A percentile compares a stretch with the other conserved stretches of the same genome.
Conservation (phyloP, 2,888 invertebrate species). For the Rambutsinella grinnellia region DNA sequence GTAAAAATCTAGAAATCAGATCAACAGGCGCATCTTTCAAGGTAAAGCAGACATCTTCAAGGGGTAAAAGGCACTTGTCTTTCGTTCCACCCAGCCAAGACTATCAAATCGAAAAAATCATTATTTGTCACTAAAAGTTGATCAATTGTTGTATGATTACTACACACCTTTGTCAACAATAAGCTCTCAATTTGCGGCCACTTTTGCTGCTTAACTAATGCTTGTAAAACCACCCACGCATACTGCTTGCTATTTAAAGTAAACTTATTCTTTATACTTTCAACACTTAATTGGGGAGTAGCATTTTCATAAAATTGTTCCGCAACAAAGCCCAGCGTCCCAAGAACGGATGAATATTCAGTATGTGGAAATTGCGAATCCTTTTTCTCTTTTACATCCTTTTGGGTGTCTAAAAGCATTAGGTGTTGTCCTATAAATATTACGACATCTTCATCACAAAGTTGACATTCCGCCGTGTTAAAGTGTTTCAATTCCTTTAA, state of each 20-base stretch:
- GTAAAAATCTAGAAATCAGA: conserved; percentile 73
- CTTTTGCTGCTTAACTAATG: conserved; percentile 74
- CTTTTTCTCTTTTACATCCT: conserved; percentile 62
- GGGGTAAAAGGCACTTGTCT: conserved; percentile 70
- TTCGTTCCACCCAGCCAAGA: conserved; percentile 71
- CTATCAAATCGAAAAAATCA: conserved; percentile 66
- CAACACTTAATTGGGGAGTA: conserved; percentile 44
- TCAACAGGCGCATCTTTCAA: conserved; percentile 70
- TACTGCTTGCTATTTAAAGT: conserved; percentile 74
- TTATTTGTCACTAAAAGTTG: too few relatives aligned
- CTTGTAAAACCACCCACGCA: conserved; percentile 79
- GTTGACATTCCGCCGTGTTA: conserved; percentile 61
- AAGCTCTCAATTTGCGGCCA: conserved; percentile 77
- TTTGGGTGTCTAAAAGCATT: conserved; percentile 60
- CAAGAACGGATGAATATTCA: conserved; percentile 60
- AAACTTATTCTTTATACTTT: conserved; percentile 68
- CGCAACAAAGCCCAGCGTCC: conserved; percentile 57
- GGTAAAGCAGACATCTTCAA: conserved; percentile 71
- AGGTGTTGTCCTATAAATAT: conserved; percentile 59
- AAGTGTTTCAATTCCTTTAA: conserved; percentile 64
- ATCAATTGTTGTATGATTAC: too few relatives aligned
- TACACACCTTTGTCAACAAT: conserved; percentile 75
- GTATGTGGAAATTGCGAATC: conserved; percentile 54
- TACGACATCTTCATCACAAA: conserved; percentile 62
- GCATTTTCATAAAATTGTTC: conserved; percentile 62